Base-by-base conservation (phyloP, 2,113 vertebrate species). In the Mobula hypostoma region DNA sequence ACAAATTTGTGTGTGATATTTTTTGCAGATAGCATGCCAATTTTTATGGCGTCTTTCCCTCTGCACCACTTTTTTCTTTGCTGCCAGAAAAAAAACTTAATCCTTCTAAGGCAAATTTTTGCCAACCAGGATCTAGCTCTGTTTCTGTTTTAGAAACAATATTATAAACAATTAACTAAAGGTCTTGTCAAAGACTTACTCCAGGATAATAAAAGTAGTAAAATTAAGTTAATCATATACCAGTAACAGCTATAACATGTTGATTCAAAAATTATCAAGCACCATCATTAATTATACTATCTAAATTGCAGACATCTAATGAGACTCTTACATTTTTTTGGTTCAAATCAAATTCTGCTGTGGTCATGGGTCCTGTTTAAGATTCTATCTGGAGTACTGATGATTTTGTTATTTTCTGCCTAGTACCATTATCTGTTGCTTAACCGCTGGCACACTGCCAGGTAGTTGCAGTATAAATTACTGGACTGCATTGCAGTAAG, bases 331-430 rank as follows among this genome's bases (percentile, higher is more conserved):
- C 61, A 88, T 63, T 88, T 27, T 48, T 61, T 63, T 58, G 61
- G 58, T 12, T 6, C 17, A 27, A 88, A 63, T 15, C 58, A 6
- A 12, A n/a, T 88, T 63, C 58, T 63, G 83, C 83, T 88, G 83
- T 58, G 24, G 61, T 27, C 27, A 88, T n/a, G 27, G 58, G 29
- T n/a, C 58, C 83, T 88, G 83, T 88, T 63, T n/a, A 58, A 88
- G 58, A 29, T 5, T n/a, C 56, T n/a, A 27, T 88, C 83, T 88
- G n/a, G 27, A n/a, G 58, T 88, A 63, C 83, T 88, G 58, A 88
- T 88, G 58, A 88, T 88, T 15, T 27, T 88, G 83, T 63, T 88
- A 27, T 63, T 88, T 88, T 88, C 83, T 88, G 83, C n/a, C 58
- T 88, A 15, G 58, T 88, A 88, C 27, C 83, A 88, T 88, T 88